Conservation (phyloP, 1,140 invertebrate species). For the Heliconius hermathena region DNA sequence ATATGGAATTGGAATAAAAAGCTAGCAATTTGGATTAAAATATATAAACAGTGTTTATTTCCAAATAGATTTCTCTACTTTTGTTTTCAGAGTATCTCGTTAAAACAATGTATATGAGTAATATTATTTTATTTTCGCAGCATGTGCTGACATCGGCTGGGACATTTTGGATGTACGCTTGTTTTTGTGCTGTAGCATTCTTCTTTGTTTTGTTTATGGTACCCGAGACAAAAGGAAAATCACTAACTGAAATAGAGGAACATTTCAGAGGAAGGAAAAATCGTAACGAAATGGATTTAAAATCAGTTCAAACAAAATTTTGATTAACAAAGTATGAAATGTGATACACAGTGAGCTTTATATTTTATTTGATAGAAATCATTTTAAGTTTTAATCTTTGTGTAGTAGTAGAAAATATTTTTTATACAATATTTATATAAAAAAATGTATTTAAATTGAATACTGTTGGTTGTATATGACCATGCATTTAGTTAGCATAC, state of each 20-base stretch:
- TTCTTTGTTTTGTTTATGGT: slow-evolving; percentile 84
- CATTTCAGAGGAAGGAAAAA: slow-evolving; percentile 65
- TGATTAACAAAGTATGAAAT: slow-evolving; percentile 7
- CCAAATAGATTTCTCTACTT: too few species aligned
- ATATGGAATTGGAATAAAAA: too few species aligned
- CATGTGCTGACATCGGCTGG: slow-evolving; percentile 81
- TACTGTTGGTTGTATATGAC: too few species aligned
- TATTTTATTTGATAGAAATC: background rate
- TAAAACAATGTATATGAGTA: too few species aligned
- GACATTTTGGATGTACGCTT: slow-evolving; percentile 89
- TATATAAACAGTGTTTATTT: too few species aligned
- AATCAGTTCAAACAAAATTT: slow-evolving; percentile 54
- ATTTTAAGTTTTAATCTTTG: background rate
- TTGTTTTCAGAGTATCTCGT: too few species aligned
- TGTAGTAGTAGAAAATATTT: too few species aligned
- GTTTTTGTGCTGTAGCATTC: slow-evolving; percentile 85
- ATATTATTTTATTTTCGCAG: slow-evolving; percentile 49
- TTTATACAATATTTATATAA: too few species aligned
- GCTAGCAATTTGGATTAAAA: too few species aligned
- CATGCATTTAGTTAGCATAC: too few species aligned
- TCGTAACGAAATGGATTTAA: slow-evolving; percentile 52
- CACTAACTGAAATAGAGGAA: slow-evolving; percentile 85
- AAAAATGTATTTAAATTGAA: too few species aligned
- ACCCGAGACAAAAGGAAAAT: slow-evolving; percentile 88
- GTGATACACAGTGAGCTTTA: background rate